Evolutionary conservation across 2,113 vertebrate species (phyloP).

Genomic region (Platycercus adscitus): DNA sequence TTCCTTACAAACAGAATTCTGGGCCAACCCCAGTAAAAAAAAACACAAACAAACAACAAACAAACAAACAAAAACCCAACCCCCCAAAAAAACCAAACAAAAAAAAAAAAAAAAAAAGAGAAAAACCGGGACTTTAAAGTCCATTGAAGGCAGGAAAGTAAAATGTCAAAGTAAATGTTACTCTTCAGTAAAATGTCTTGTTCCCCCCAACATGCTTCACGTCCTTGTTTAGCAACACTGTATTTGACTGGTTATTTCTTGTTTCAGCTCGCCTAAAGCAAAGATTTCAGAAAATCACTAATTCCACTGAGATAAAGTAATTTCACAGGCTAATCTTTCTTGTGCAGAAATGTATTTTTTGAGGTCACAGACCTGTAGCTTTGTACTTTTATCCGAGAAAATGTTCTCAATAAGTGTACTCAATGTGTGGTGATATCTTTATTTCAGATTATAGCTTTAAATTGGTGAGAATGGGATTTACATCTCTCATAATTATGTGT

Average conservation of each 20-base stretch:
- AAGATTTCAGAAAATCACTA: neutral
- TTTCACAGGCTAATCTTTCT: neutral
- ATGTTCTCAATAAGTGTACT: neutral
- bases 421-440: neutral
- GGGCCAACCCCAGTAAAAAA: too few species aligned
- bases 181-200: neutral
- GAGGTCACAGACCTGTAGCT: conserved; percentile 37
- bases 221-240: neutral
- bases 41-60: too few species aligned
- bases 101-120: neutral
- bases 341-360: neutral
- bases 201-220: neutral
- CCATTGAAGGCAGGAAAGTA: neutral
- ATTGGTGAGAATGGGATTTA: neutral
- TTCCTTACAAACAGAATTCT: neutral
- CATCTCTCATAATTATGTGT: neutral
- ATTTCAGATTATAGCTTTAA: neutral
- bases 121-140: neutral
- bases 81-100: too few species aligned
- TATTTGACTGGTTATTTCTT: neutral
- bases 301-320: neutral
- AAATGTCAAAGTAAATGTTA: neutral
- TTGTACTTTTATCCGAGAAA: neutral
- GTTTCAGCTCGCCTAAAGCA: neutral
- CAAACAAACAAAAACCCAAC: too few species aligned